Conservation (phyloP, 2,888 invertebrate genomes). For the Hybos culiciformis region DNA sequence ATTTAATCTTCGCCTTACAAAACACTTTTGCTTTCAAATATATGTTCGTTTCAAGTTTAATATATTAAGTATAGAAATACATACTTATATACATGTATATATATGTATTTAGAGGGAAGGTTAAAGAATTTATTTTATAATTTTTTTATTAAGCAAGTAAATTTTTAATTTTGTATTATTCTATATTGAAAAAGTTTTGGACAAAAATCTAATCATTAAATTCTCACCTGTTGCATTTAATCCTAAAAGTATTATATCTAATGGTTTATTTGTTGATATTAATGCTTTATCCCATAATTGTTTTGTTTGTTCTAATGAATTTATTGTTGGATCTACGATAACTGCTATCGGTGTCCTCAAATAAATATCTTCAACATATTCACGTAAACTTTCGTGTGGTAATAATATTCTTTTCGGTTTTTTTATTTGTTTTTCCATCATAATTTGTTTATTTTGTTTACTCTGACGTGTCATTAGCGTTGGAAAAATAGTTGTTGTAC, state of each 20-base stretch:
- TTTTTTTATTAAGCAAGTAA: too few species aligned
- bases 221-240: slow-evolving; percentile 31
- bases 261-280: slow-evolving; percentile 30
- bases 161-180: too few species aligned
- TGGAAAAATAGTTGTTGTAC: slow-evolving; percentile 13
- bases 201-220: too few species aligned
- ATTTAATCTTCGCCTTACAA: too few species aligned
- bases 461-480: slow-evolving; percentile 9
- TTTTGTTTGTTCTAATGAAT: slow-evolving; percentile 30
- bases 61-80: too few species aligned
- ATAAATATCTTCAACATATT: slow-evolving; percentile 34
- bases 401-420: slow-evolving; percentile 23
- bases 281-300: slow-evolving; percentile 31
- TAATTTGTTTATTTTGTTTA: slow-evolving; percentile 30
- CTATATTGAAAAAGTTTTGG: too few species aligned
- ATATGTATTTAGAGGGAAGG: too few species aligned
- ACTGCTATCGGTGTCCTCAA: slow-evolving; percentile 35
- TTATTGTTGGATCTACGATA: slow-evolving; percentile 31
- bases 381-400: slow-evolving; percentile 32
- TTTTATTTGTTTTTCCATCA: slow-evolving; percentile 20
- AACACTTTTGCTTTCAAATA: too few species aligned
- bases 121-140: too few species aligned
- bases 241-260: slow-evolving; percentile 34
- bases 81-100: too few species aligned
- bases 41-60: too few species aligned